These are phyloP conservation scores for Drosophila navojoa DNA, from an alignment of 1,140 invertebrate genomes.

Conservation along the genomic window DNA sequence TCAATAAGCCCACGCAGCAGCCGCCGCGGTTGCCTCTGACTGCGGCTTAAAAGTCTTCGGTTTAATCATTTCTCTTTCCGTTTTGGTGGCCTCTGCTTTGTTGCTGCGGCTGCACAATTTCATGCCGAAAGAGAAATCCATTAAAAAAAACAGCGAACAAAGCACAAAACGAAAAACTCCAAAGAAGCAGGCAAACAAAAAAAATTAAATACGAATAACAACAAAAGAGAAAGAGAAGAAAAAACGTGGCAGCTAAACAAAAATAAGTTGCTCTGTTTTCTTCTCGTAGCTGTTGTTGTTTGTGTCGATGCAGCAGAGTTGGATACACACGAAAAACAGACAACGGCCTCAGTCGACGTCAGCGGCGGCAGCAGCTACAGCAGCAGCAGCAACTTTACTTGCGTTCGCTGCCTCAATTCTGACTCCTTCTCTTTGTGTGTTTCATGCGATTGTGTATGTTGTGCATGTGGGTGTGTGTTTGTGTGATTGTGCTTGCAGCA, in stretches of 20 bases:
- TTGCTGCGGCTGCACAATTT: conserved; percentile 48
- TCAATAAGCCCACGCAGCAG: conserved; percentile 1
- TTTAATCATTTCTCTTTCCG: conserved; percentile 45
- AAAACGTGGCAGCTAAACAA: conserved; percentile 72
- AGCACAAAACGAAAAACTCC: conserved; percentile 41
- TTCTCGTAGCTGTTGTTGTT: conserved; percentile 41
- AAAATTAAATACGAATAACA: conserved; percentile 33
- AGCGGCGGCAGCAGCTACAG: conserved; percentile 6
- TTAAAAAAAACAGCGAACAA: conserved; percentile 37
- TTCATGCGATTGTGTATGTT: conserved; percentile 32
- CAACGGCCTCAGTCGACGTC: conserved; percentile 44
- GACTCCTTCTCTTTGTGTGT: conserved; percentile 38
- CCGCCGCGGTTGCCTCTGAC: neutral
- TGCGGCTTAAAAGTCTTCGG: neutral
- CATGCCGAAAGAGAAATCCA: conserved; percentile 58
- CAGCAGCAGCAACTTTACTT: conserved; percentile 31
- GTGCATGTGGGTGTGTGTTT: conserved; percentile 13
- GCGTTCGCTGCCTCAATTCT: conserved; percentile 45
- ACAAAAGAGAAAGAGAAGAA: conserved; percentile 25
- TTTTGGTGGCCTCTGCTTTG: conserved; percentile 21
- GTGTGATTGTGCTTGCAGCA: conserved; percentile 26
- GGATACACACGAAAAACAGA: conserved; percentile 63
- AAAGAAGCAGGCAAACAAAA: conserved; percentile 37
- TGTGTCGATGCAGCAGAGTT: conserved; percentile 42
- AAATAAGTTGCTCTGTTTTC: conserved; percentile 59